A percentile compares a stretch with the other conserved stretches of the same genome.
These are phyloP conservation scores for Synanthedon formicaeformis DNA, from an alignment of 2,888 invertebrate species.

Conservation along the genomic window DNA sequence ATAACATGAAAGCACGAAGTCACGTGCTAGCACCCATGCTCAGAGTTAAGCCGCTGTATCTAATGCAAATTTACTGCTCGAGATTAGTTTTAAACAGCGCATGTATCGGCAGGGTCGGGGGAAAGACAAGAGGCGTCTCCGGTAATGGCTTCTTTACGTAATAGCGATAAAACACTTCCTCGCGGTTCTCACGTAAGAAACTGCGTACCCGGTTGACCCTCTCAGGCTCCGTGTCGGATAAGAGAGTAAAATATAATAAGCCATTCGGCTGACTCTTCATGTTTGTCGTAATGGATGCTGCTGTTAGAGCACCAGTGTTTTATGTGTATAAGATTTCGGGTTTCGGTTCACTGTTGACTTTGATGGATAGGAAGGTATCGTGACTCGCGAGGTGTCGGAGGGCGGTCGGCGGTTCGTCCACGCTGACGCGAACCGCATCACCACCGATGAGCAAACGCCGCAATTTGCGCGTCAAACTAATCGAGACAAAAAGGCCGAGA, in stretches of 20 bases:
- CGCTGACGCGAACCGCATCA: slow-evolving; percentile 5
- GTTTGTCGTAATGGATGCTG: not conserved
- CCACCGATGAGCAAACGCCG: slow-evolving; percentile 19
- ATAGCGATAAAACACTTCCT: slow-evolving; percentile 52
- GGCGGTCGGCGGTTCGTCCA: slow-evolving; percentile 7
- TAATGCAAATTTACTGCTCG: slow-evolving; percentile 50
- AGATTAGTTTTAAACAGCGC: slow-evolving; percentile 40
- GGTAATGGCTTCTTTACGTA: slow-evolving; percentile 47
- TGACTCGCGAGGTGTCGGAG: slow-evolving; percentile 16
- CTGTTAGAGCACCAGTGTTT: too few species aligned
- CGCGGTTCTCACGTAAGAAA: slow-evolving; percentile 44
- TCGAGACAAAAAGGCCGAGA: slow-evolving; percentile 24
- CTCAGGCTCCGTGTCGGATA: not conserved
- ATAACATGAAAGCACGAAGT: slow-evolving; percentile 42
- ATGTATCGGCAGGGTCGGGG: slow-evolving; percentile 26
- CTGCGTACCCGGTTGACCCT: not conserved
- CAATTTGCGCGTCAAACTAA: slow-evolving; percentile 32
- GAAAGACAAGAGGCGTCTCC: slow-evolving; percentile 19
- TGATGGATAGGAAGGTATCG: slow-evolving; percentile 40
- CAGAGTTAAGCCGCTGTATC: slow-evolving; percentile 43
- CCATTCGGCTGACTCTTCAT: not conserved
- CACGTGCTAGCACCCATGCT: slow-evolving; percentile 45
- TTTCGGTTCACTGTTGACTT: slow-evolving; percentile 20
- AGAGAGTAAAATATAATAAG: not conserved
- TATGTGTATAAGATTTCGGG: not conserved